Evolutionary conservation across 2,797 vertebrate genomes (phyloP).

Genomic region (Thalassophryne amazonica): DNA sequence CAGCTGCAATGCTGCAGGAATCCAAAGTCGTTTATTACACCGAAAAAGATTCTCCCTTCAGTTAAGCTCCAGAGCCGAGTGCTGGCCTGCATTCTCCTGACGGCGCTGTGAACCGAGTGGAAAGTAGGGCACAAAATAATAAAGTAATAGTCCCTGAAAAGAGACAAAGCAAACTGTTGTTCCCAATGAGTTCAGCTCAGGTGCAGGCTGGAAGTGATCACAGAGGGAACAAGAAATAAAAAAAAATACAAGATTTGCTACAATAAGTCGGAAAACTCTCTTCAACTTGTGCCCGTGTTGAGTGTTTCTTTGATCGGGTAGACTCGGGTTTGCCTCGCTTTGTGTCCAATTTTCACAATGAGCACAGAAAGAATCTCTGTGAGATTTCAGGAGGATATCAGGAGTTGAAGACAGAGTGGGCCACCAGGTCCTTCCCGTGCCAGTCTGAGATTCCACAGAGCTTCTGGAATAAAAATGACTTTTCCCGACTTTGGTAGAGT

Average conservation of each 20-base stretch:
- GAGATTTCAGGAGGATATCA: too few species aligned
- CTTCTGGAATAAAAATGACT: too few species aligned
- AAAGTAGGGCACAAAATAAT: conserved; percentile 32
- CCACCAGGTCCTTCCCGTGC: too few species aligned
- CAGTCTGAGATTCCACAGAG: too few species aligned
- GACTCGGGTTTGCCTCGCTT: too few species aligned
- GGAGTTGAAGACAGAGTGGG: too few species aligned
- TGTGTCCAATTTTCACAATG: too few species aligned
- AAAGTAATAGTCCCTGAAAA: conserved; percentile 19
- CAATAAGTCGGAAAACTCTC: conserved; percentile 45
- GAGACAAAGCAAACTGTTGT: conserved; percentile 28
- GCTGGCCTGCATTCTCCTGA: conserved; percentile 22
- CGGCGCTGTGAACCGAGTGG: conserved; percentile 1
- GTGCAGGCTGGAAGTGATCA: conserved; percentile 28
- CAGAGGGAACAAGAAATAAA: background rate
- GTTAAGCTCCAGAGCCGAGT: conserved; percentile 22
- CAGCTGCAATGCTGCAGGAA: conserved; percentile 32
- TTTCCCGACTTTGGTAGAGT: too few species aligned
- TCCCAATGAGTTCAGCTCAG: conserved; percentile 26
- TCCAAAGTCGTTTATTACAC: conserved; percentile 35
- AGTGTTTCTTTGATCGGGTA: too few species aligned
- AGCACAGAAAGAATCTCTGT: too few species aligned
- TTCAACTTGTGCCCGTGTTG: too few species aligned
- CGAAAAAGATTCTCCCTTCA: conserved; percentile 53
- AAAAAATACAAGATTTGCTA: conserved; percentile 45